Percentiles rank a stretch among this genome's conserved stretches.
These are phyloP conservation scores for Habrosyne pyritoides DNA, from an alignment of 2,888 invertebrate genomes.

Conservation along the genomic window DNA sequence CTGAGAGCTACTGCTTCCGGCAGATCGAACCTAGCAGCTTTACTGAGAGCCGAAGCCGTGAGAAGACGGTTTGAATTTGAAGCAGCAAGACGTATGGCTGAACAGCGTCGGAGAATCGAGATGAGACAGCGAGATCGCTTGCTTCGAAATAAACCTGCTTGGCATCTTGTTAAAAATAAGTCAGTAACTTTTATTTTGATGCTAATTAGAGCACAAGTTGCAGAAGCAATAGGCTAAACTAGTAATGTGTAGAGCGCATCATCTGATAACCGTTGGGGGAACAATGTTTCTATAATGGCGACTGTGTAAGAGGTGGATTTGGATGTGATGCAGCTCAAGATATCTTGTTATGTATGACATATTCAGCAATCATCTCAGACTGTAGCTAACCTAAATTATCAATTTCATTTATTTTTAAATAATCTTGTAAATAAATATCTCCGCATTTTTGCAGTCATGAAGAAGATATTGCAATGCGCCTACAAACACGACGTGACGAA, in stretches of 20 bases:
- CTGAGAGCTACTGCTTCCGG: slow-evolving; percentile 62
- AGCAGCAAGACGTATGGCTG: slow-evolving; percentile 82
- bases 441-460: slow-evolving; percentile 73
- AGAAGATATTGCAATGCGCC: slow-evolving; percentile 86
- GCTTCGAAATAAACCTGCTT: slow-evolving; percentile 86
- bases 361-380: not conserved
- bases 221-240: not conserved
- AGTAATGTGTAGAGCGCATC: not conserved
- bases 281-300: no score
- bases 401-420: no score
- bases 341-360: not conserved
- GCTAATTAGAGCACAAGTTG: no score
- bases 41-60: slow-evolving; percentile 85
- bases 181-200: slow-evolving; percentile 36
- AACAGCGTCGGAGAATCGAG: slow-evolving; percentile 84
- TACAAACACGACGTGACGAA: slow-evolving; percentile 87
- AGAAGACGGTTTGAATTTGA: slow-evolving; percentile 86
- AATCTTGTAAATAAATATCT: not conserved
- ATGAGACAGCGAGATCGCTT: slow-evolving; percentile 84
- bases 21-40: slow-evolving; percentile 86
- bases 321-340: not conserved
- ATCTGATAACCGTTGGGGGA: no score
- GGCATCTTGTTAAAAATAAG: slow-evolving; percentile 86
- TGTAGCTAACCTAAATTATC: no score
- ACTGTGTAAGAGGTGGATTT: not conserved